phyloP scores from a whole-genome alignment of 2,888 invertebrate genomes.

The Bombylius discolor region DNA sequence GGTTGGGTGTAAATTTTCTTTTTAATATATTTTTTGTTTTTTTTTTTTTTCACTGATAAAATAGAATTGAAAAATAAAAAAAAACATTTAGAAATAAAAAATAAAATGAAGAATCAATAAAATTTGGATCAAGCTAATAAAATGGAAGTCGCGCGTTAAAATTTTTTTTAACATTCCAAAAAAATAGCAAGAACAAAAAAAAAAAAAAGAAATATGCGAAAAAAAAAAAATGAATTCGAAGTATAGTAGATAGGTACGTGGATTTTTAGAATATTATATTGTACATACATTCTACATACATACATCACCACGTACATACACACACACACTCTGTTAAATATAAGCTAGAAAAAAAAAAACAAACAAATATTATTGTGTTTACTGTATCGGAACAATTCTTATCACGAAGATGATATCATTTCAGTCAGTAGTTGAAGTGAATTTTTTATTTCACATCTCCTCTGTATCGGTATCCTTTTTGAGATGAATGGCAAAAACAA shows the following conservation, averaged over 20 bases:
- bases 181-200: no score
- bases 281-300: not conserved
- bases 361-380: not conserved
- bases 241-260: no score
- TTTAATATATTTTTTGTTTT: no score
- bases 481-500: no score
- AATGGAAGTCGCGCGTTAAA: slow-evolving; percentile 8
- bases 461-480: no score
- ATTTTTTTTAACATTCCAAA: not conserved
- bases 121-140: slow-evolving; percentile 5
- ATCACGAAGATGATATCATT: not conserved
- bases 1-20: no score
- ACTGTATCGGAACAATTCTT: not conserved
- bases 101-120: not conserved
- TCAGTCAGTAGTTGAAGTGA: not conserved
- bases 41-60: no score
- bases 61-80: not conserved
- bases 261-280: no score
- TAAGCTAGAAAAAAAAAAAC: not conserved
- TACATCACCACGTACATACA: not conserved
- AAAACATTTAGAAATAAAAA: not conserved
- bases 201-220: no score
- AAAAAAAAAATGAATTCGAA: no score
- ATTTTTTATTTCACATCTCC: not conserved
- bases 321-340: not conserved